These are phyloP conservation scores for Papilio polytes DNA, from an alignment of 1,140 invertebrate genomes.

Conservation along the genomic window DNA sequence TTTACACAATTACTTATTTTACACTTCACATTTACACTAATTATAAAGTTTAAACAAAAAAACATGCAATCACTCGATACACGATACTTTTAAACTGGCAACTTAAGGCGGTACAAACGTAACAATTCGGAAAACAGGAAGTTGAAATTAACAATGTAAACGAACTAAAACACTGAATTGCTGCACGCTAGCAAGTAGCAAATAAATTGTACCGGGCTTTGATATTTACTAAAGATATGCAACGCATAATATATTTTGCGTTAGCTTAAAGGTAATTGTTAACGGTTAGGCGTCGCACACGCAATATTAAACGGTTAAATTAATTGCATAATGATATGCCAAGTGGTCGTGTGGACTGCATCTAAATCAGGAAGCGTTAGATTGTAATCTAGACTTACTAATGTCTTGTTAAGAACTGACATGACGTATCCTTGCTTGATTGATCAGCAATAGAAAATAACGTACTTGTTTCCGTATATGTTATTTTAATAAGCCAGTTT, in stretches of 20 bases:
- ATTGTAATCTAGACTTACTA: constrained; percentile 7
- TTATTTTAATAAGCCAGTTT: no score
- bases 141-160: background rate
- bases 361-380: background rate
- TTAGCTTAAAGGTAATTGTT: constrained; percentile 3
- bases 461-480: background rate
- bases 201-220: background rate
- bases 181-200: background rate
- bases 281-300: constrained; percentile 4
- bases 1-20: background rate
- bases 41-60: no score
- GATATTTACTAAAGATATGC: constrained; percentile 18
- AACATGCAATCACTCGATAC: background rate
- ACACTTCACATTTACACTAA: constrained; percentile 1
- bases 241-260: constrained; percentile 13
- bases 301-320: constrained; percentile 17
- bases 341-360: constrained; percentile 3
- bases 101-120: background rate
- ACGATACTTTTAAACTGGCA: background rate
- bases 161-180: background rate
- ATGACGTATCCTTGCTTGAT: background rate
- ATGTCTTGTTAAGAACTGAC: background rate
- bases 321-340: constrained; percentile 16
- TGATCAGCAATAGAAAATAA: background rate
- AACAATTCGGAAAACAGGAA: background rate